Conservation (phyloP, 2,113 vertebrate genomes). For the Pao palembangensis region DNA sequence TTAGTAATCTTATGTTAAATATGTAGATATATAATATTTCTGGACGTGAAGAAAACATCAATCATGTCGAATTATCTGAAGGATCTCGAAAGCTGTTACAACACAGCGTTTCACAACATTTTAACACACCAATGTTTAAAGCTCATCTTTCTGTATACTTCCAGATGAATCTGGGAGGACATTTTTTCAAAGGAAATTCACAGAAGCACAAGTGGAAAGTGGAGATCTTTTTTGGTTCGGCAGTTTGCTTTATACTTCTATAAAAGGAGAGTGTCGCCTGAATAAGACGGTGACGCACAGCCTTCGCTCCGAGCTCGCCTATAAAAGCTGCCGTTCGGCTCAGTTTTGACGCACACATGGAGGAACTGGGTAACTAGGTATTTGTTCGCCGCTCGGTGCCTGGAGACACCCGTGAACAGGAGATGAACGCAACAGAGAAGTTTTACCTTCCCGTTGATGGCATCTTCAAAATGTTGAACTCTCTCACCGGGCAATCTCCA, state of each 20-base stretch:
- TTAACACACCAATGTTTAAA: too few species aligned
- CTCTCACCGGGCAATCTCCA: conserved; percentile 37
- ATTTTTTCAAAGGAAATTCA: conserved; percentile 4
- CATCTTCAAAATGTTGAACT: conserved; percentile 59
- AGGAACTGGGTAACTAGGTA: conserved; percentile 18
- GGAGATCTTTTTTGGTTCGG: background rate
- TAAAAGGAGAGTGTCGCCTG: conserved; percentile 51
- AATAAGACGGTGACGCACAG: conserved; percentile 53
- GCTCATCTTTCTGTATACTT: background rate
- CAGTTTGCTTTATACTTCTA: conserved; percentile 32
- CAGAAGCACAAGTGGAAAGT: background rate
- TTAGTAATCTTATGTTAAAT: too few species aligned
- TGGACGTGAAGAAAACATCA: too few species aligned
- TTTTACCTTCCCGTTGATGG: conserved; percentile 61
- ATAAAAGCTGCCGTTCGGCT: conserved; percentile 36
- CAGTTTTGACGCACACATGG: conserved; percentile 28
- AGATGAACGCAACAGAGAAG: conserved; percentile 68
- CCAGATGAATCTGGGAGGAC: background rate
- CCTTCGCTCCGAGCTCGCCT: conserved; percentile 19
- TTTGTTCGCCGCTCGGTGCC: conserved; percentile 21
- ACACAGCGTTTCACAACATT: too few species aligned
- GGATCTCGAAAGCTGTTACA: too few species aligned
- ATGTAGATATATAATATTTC: too few species aligned
- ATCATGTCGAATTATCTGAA: too few species aligned
- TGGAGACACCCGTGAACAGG: conserved; percentile 37